Evolutionary conservation across 2,888 invertebrate genomes (phyloP).

Genomic region (Drosophila lacicola): DNA sequence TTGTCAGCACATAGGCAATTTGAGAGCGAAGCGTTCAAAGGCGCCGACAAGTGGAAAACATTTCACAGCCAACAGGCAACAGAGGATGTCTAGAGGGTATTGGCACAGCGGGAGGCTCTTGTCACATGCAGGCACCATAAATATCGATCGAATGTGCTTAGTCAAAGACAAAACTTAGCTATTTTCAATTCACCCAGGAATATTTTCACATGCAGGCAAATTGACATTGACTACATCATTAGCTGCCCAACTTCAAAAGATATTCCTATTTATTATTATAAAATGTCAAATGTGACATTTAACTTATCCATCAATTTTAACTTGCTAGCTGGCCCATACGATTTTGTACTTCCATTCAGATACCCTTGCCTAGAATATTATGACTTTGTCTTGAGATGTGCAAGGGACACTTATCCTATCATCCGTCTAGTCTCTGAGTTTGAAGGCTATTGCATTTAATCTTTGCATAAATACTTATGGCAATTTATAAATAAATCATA

Average conservation of each 20-base stretch:
- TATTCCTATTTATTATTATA: not conserved
- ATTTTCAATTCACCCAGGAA: not conserved
- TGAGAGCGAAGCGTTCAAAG: conserved; percentile 30
- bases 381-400: no score
- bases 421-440: no score
- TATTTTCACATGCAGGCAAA: not conserved
- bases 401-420: no score
- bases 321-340: not conserved
- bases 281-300: not conserved
- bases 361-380: no score
- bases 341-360: no score
- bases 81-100: conserved; percentile 19
- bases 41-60: conserved; percentile 5
- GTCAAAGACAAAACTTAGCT: not conserved
- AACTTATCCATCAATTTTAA: conserved; percentile 15
- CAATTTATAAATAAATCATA: no score
- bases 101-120: conserved; percentile 21
- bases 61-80: not conserved
- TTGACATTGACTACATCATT: not conserved
- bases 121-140: conserved; percentile 23
- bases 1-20: conserved; percentile 41
- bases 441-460: no score
- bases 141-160: conserved; percentile 22
- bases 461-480: no score
- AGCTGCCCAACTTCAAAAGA: not conserved